phyloP scores from a whole-genome alignment of 2,113 vertebrate species.

The Arvicanthis niloticus region DNA sequence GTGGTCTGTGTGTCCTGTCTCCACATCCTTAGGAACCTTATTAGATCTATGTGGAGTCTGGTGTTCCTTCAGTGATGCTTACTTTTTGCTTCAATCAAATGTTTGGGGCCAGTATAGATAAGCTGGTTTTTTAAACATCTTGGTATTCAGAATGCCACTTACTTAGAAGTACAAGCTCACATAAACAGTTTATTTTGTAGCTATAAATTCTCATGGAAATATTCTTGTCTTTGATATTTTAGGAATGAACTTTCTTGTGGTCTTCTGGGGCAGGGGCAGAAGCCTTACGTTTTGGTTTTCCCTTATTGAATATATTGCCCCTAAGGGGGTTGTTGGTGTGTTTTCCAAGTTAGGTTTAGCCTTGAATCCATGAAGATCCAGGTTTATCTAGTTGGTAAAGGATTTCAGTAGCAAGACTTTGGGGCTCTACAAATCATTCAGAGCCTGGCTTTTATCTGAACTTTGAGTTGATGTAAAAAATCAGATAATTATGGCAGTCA shows the following conservation, averaged over 20 bases:
- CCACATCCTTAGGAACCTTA: background rate
- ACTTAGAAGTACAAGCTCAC: background rate
- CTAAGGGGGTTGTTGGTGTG: background rate
- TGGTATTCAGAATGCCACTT: background rate
- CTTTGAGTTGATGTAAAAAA: background rate
- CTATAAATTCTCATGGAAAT: background rate
- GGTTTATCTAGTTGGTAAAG: slow-evolving; percentile 1
- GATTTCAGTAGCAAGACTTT: background rate
- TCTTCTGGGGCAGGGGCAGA: background rate
- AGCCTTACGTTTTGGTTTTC: background rate
- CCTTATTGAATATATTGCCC: background rate
- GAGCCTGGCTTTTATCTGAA: background rate
- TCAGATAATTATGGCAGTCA: background rate
- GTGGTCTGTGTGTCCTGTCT: background rate
- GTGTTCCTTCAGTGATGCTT: background rate
- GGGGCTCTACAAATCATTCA: background rate
- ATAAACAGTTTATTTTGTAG: background rate
- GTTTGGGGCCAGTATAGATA: background rate
- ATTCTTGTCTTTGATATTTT: background rate
- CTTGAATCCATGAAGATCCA: background rate
- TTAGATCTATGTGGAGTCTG: background rate
- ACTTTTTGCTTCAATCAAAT: background rate
- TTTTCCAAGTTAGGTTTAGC: background rate
- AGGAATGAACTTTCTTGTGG: background rate
- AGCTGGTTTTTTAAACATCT: background rate